Evolutionary conservation across 2,888 invertebrate genomes (phyloP).

Genomic region (Euproctis similis): DNA sequence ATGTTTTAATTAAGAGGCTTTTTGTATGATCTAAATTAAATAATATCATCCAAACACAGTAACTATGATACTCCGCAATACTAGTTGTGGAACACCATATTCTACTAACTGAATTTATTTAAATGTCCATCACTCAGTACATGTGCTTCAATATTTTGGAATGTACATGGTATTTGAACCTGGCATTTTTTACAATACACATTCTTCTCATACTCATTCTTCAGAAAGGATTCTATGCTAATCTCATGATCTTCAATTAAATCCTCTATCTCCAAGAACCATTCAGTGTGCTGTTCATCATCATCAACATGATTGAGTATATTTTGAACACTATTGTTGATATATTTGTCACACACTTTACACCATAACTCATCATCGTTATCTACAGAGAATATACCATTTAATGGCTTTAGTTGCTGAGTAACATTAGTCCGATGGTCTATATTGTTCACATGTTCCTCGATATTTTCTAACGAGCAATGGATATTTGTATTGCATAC

Average conservation of each 20-base stretch:
- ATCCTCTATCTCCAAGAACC: slow-evolving; percentile 48
- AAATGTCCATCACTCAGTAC: slow-evolving; percentile 42
- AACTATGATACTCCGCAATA: slow-evolving; percentile 14
- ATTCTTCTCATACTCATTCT: slow-evolving; percentile 38
- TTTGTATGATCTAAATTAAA: too few species aligned
- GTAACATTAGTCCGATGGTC: slow-evolving; percentile 40
- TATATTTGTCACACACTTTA: slow-evolving; percentile 42
- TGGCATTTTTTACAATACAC: slow-evolving; percentile 48
- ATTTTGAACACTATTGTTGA: slow-evolving; percentile 34
- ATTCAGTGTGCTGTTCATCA: slow-evolving; percentile 39
- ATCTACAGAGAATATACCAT: slow-evolving; percentile 41
- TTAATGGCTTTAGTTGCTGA: slow-evolving; percentile 41
- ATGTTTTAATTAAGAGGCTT: too few species aligned
- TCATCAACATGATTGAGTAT: slow-evolving; percentile 44
- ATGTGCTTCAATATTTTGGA: slow-evolving; percentile 36
- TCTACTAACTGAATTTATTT: slow-evolving; percentile 32
- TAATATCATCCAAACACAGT: slow-evolving; percentile 2
- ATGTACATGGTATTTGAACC: slow-evolving; percentile 34
- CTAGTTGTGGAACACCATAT: slow-evolving; percentile 6
- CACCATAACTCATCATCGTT: slow-evolving; percentile 45
- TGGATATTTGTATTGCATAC: slow-evolving; percentile 35
- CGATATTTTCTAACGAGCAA: slow-evolving; percentile 36
- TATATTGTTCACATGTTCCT: slow-evolving; percentile 44
- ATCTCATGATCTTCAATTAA: slow-evolving; percentile 41
- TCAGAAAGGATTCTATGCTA: slow-evolving; percentile 33